A percentile compares a stretch with the other conserved stretches of the same genome.
Conservation (phyloP, 1,140 invertebrate species). For the Stenopsyche tienmushanensis region DNA sequence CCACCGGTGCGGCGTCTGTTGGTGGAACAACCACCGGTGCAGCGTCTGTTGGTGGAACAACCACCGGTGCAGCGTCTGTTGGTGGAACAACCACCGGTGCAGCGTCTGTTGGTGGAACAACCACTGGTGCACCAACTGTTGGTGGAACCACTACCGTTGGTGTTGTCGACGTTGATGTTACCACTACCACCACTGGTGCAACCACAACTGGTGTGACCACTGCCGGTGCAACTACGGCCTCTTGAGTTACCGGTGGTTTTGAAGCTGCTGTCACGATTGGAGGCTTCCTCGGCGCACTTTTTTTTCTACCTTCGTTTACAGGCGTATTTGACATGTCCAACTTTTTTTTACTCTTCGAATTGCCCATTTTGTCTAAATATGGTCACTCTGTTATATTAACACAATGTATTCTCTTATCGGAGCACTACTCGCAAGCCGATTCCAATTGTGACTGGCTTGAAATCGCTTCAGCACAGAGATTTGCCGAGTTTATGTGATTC, state of each 20-base stretch:
- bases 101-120: no score
- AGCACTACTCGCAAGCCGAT: no score
- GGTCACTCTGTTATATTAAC: background rate
- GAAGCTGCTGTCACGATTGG: background rate
- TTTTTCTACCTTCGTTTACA: constrained; percentile 17
- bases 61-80: no score
- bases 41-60: no score
- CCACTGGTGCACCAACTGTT: no score
- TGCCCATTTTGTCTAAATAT: constrained; percentile 18
- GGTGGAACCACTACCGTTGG: no score
- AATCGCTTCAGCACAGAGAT: background rate
- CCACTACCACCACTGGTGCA: no score
- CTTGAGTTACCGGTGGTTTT: background rate
- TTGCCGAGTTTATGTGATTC: background rate
- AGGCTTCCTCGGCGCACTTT: background rate
- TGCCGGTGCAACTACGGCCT: background rate
- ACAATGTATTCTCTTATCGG: background rate
- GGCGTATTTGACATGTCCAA: constrained; percentile 28
- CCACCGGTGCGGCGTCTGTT: background rate
- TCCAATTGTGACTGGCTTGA: background rate
- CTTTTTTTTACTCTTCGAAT: constrained; percentile 17
- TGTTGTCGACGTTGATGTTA: no score
- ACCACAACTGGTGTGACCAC: no score
- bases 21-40: no score
- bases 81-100: no score